Conservation (phyloP, 2,797 vertebrate species). For the Spondyliosoma cantharus region DNA sequence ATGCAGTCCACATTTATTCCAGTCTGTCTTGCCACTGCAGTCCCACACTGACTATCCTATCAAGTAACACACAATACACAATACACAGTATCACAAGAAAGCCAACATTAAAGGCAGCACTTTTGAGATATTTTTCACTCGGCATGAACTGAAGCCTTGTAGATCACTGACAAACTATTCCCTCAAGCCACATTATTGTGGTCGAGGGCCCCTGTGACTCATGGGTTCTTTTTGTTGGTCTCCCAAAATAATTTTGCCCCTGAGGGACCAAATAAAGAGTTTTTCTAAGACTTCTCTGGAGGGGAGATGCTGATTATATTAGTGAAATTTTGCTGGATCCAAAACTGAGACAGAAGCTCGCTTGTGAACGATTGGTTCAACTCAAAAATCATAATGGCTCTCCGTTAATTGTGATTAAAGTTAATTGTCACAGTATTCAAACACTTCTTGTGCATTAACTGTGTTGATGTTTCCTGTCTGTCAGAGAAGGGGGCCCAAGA, state of each 20-base stretch:
- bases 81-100: neutral
- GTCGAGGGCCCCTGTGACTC: neutral
- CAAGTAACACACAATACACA: neutral
- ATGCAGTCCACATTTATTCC: neutral
- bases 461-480: constrained; percentile 29
- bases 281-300: neutral
- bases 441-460: neutral
- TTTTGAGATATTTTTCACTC: neutral
- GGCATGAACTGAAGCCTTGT: neutral
- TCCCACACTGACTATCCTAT: neutral
- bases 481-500: constrained; percentile 87
- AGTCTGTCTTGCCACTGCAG: constrained; percentile 8
- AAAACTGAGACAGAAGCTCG: neutral
- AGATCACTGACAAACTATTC: neutral
- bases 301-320: neutral
- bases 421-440: neutral
- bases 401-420: neutral
- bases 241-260: constrained; percentile 4
- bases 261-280: constrained; percentile 3
- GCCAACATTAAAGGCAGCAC: neutral
- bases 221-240: neutral
- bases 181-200: neutral
- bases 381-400: neutral
- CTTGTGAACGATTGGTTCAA: neutral
- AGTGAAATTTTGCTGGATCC: constrained; percentile 6